Evolutionary conservation across 1,140 invertebrate genomes (phyloP), one percentile per base, ranked within the genome.

Genomic region (Lepidotrigona ventralis): DNA sequence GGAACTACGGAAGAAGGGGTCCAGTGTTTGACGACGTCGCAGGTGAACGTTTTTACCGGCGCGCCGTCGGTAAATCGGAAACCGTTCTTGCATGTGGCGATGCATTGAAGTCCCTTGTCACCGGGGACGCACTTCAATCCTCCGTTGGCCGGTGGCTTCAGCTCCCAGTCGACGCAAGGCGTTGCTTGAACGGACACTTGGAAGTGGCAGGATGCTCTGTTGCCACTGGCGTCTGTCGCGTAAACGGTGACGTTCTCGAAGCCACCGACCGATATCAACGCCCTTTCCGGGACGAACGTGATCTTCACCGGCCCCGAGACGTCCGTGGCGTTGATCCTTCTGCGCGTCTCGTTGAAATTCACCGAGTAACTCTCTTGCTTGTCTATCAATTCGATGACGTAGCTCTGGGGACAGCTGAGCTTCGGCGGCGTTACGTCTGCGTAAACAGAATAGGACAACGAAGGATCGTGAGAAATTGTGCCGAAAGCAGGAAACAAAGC

Each of bases 161-260:
- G 91, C 92, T 99, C 98, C 98, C 98, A 99, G 90, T 98, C 97
- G 1, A 98, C 98, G 91, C 98, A 99, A 23, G 97, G 97, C 4
- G 98, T 98, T 5, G 98, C 98, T 96, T 99, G 97, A 8, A 98
- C 97, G 0, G 97, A 97, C 93, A 98, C 98, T 95, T 99, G 98
- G 96, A 99, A 99, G 91, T 99, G 96, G 93, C 98, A 99, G 58
- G 96, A 95, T 19, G 98, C 98, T 86, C 97, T 96, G 91, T 99
- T 99, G 75, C 98, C 98, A 92, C 96, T 98, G 89, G 97, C 96
- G 92, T 99, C 98, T 0, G 96, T 96, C 0, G 98, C 98, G 60
- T 97, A 96, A 0, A 99, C 98, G 0, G 98, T 98, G 0, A 99
- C 98, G 93, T 99, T 99, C 95, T 99, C 97, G 93, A 98, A 99